Conservation (phyloP, 2,113 vertebrate genomes). For the Paraplagusia blochii region DNA sequence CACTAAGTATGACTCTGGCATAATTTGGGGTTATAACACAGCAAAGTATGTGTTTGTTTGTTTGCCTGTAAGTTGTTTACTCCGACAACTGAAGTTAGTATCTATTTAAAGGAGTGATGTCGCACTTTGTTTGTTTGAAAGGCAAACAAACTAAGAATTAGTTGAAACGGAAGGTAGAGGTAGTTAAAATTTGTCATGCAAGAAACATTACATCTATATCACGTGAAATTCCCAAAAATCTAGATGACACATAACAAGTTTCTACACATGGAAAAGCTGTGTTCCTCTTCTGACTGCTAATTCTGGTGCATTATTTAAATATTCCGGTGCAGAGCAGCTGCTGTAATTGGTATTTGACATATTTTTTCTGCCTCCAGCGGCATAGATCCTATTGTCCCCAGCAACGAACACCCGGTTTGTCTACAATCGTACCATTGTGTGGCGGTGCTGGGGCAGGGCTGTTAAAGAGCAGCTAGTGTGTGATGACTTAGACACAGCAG, state of each 20-base stretch:
- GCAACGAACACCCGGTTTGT: conserved; percentile 13
- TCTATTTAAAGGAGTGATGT: conserved; percentile 24
- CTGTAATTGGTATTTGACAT: conserved; percentile 4
- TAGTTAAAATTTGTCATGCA: conserved; percentile 3
- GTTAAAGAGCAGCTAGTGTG: conserved; percentile 35
- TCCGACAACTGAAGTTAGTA: conserved; percentile 8
- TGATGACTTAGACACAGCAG: conserved; percentile 36
- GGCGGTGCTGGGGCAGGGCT: conserved; percentile 9
- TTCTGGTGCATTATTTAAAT: not conserved
- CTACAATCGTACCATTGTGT: conserved; percentile 32
- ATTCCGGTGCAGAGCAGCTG: not conserved
- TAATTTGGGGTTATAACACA: conserved; percentile 38
- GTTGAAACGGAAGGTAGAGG: not conserved
- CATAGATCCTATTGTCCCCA: conserved; percentile 5
- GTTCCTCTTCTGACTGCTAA: too few species aligned
- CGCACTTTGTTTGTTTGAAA: conserved; percentile 21
- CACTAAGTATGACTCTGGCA: conserved; percentile 26
- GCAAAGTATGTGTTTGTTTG: conserved; percentile 52
- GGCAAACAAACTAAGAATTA: conserved; percentile 16
- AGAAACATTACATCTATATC: not conserved
- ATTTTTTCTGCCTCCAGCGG: conserved; percentile 15
- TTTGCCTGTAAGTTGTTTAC: conserved; percentile 33
- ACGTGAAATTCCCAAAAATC: too few species aligned
- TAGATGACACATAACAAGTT: too few species aligned
- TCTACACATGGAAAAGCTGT: too few species aligned